These are phyloP conservation scores for Acanthosoma haemorrhoidale DNA, from an alignment of 2,888 invertebrate genomes.

Conservation along the genomic window DNA sequence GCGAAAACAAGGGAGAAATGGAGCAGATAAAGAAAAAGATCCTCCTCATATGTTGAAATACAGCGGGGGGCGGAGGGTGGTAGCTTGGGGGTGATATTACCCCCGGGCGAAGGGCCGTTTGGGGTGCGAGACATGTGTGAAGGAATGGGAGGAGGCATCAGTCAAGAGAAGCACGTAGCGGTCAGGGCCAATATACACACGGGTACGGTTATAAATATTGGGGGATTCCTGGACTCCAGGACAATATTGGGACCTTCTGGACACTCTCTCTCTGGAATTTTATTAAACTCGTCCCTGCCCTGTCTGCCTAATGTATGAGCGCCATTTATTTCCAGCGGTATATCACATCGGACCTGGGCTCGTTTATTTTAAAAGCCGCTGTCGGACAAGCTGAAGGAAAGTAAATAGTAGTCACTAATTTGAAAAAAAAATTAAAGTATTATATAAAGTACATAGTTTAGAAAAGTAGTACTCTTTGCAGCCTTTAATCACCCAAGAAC, in stretches of 20 bases:
- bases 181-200: slow-evolving; percentile 5
- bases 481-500: no score
- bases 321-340: not conserved
- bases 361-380: no score
- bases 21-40: not conserved
- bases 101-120: no score
- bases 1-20: not conserved
- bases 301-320: not conserved
- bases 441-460: no score
- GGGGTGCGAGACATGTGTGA: not conserved
- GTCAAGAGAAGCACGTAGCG: not conserved
- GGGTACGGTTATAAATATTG: not conserved
- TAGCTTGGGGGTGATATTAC: not conserved
- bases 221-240: not conserved
- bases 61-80: not conserved
- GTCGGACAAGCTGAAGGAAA: not conserved
- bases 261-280: slow-evolving; percentile 8
- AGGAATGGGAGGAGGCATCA: not conserved
- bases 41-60: not conserved
- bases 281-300: not conserved
- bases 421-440: no score
- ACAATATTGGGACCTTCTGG: not conserved
- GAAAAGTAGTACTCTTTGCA: no score
- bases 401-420: not conserved
- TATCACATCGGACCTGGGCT: not conserved